Conservation (phyloP, 2,113 vertebrate genomes). For the Stercorarius parasiticus region DNA sequence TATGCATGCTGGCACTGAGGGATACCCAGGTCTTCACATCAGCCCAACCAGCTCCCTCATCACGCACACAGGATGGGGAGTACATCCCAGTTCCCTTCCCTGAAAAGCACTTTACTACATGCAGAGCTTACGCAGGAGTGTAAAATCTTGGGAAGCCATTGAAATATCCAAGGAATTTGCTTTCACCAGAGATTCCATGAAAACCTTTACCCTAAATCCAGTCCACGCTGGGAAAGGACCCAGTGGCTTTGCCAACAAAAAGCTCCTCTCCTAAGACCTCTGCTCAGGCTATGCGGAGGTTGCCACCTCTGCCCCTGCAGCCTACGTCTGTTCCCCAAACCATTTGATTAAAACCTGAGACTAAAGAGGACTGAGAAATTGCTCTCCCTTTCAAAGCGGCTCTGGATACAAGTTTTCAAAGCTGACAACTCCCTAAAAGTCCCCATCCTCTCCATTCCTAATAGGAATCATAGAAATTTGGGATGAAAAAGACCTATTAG, state of each 20-base stretch:
- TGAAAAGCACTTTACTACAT: neutral
- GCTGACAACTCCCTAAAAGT: neutral
- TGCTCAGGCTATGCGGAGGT: neutral
- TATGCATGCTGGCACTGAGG: neutral
- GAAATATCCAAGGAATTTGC: neutral
- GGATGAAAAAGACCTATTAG: slow-evolving; percentile 27
- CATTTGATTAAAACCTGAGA: neutral
- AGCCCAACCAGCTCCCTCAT: neutral
- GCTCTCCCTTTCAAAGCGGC: neutral
- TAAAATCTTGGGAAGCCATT: neutral
- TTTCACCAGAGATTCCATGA: neutral
- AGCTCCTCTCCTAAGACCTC: neutral
- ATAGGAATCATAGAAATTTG: slow-evolving; percentile 24
- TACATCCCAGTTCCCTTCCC: neutral
- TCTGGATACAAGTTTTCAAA: neutral
- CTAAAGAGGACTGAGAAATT: neutral
- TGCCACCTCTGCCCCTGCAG: neutral
- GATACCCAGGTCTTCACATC: neutral
- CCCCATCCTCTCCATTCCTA: neutral
- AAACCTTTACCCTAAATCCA: neutral
- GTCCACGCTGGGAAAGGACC: neutral
- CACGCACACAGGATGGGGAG: neutral
- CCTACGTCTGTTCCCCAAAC: neutral
- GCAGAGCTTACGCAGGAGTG: neutral
- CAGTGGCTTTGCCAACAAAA: neutral